These are phyloP conservation scores for Drosophila emarginata DNA, from an alignment of 2,888 invertebrate genomes.

Conservation along the genomic window DNA sequence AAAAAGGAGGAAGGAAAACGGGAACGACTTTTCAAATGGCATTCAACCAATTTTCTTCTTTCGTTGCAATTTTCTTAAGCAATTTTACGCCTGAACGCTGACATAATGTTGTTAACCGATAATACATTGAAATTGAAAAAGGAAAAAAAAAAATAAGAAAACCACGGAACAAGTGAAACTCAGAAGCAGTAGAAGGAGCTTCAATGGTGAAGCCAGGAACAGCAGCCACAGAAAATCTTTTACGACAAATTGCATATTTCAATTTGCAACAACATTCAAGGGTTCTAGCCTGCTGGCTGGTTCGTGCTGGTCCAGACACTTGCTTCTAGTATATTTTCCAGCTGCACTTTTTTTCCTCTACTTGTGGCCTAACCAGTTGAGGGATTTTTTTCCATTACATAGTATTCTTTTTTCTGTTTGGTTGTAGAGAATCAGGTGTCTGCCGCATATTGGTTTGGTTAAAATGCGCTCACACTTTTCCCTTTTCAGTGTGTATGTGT, in stretches of 20 bases:
- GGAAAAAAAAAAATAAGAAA: conserved; percentile 14
- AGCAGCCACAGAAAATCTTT: conserved; percentile 70
- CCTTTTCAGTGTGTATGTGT: conserved; percentile 1
- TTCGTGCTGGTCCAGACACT: conserved; percentile 47
- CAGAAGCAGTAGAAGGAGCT: conserved; percentile 12
- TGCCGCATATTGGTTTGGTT: conserved; percentile 71
- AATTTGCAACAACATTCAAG: conserved; percentile 70
- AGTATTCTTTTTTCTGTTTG: conserved; percentile 28
- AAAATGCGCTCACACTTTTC: conserved; percentile 50
- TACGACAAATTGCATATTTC: conserved; percentile 78
- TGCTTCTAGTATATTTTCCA: neutral
- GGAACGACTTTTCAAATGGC: conserved; percentile 15
- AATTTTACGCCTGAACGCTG: conserved; percentile 80
- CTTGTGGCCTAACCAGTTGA: conserved; percentile 43
- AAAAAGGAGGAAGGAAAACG: neutral
- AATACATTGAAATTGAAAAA: conserved; percentile 75
- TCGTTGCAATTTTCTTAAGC: conserved; percentile 78
- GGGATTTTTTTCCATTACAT: conserved; percentile 35
- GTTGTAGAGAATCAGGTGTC: conserved; percentile 59
- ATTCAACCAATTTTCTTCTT: conserved; percentile 47
- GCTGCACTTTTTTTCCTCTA: neutral
- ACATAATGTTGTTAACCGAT: conserved; percentile 79
- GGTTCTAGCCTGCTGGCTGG: neutral
- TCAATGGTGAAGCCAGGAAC: neutral
- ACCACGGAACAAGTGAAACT: conserved; percentile 11